Evolutionary conservation across 2,113 vertebrate species (phyloP).

Genomic region (Fulica atra): DNA sequence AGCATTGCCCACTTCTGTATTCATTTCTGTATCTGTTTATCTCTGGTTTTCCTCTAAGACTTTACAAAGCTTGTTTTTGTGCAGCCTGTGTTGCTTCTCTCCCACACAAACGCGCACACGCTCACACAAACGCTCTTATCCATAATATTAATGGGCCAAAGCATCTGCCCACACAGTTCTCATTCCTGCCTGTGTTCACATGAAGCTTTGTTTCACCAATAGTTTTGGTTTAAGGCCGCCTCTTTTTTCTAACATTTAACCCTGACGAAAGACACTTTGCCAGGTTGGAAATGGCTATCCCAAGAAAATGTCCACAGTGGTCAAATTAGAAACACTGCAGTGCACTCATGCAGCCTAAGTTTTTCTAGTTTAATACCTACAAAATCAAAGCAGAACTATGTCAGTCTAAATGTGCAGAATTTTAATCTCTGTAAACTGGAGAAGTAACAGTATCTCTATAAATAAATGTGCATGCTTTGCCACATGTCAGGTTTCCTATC

Average conservation of each 20-base stretch:
- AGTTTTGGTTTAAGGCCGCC: background rate
- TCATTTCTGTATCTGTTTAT: background rate
- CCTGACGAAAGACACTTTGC: background rate
- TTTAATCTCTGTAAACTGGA: background rate
- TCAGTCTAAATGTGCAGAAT: background rate
- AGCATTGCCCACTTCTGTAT: background rate
- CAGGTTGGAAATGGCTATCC: background rate
- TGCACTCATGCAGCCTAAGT: background rate
- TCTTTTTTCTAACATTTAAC: background rate
- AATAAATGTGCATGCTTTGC: background rate
- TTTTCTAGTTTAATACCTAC: background rate
- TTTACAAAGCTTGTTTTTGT: background rate
- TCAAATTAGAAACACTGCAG: background rate
- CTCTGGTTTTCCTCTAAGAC: background rate
- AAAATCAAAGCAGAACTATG: background rate
- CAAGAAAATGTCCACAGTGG: background rate
- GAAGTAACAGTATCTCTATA: background rate
- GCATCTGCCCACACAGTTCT: conserved; percentile 26
- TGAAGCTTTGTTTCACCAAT: background rate
- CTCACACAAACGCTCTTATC: background rate
- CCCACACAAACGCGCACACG: background rate
- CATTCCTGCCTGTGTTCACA: background rate
- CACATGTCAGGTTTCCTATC: background rate
- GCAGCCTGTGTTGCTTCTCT: background rate
- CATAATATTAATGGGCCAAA: background rate